These are phyloP conservation scores for Onychomys leucogaster DNA, from an alignment of 2,797 vertebrate species.

Conservation along the genomic window DNA sequence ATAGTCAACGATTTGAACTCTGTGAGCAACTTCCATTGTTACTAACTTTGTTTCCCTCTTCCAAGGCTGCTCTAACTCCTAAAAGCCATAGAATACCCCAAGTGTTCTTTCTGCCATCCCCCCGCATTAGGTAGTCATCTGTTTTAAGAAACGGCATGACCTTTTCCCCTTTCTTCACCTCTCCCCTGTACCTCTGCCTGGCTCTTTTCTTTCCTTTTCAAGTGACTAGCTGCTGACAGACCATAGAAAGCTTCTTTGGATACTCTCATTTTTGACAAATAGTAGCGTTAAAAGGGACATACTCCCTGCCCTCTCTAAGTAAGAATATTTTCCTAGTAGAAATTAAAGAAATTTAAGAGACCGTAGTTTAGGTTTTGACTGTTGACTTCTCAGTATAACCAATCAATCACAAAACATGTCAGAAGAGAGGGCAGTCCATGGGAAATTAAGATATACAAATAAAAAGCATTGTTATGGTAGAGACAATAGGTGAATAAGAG, in stretches of 20 bases:
- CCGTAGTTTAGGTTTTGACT: background rate
- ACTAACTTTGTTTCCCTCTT: background rate
- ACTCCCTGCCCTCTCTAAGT: background rate
- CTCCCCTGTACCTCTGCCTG: background rate
- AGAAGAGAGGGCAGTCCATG: background rate
- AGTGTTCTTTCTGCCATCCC: background rate
- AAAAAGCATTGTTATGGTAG: background rate
- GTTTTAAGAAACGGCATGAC: background rate
- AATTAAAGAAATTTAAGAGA: constrained; percentile 13
- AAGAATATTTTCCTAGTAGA: background rate
- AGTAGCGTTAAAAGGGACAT: background rate
- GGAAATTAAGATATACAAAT: background rate
- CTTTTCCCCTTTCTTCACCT: background rate
- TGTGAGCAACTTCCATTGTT: background rate
- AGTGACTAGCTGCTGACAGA: background rate
- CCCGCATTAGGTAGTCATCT: background rate
- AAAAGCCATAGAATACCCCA: background rate
- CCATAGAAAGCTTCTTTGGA: background rate
- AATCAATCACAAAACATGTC: background rate
- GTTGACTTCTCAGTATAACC: background rate
- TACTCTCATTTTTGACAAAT: background rate
- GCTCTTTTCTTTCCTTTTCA: background rate
- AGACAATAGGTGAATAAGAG: background rate
- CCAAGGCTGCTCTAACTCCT: background rate
- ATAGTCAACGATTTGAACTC: background rate